phyloP scores from a whole-genome alignment of 1,140 invertebrate genomes.

The Leptoteleia sp. region DNA sequence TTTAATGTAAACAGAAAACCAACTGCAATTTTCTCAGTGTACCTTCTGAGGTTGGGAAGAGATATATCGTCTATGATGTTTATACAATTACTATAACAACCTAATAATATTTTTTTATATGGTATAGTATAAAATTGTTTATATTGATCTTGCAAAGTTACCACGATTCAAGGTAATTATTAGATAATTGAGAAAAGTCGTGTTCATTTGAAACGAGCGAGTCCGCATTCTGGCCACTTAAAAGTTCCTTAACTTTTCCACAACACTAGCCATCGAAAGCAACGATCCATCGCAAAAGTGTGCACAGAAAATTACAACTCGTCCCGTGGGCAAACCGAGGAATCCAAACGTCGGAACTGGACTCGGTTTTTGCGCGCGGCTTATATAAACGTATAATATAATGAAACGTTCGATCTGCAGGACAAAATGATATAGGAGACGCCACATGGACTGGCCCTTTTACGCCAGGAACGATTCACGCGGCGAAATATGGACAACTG shows the following conservation, averaged over 20 bases:
- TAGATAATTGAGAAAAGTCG: no score
- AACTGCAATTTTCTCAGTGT: no score
- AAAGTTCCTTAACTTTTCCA: conserved; percentile 49
- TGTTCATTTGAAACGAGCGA: no score
- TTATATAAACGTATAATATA: conserved; percentile 68
- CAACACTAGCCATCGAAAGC: conserved; percentile 38
- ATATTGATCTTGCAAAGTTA: no score
- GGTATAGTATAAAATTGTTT: no score
- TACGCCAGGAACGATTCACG: conserved; percentile 66
- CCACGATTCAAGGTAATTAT: no score
- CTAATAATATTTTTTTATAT: no score
- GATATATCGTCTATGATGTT: no score
- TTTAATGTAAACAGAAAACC: no score
- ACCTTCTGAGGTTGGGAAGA: no score
- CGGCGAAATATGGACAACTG: conserved; percentile 67
- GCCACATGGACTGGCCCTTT: conserved; percentile 50
- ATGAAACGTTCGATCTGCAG: conserved; percentile 61
- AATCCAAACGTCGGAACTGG: conserved; percentile 51
- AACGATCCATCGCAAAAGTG: conserved; percentile 14
- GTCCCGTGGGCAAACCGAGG: conserved; percentile 27
- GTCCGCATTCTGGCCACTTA: no score
- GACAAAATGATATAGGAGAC: conserved; percentile 61
- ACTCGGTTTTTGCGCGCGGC: conserved; percentile 42
- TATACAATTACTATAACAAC: no score
- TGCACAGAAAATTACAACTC: conserved; percentile 42